Conservation (phyloP, 2,113 vertebrate genomes). For the Triplophysa dalaica region DNA sequence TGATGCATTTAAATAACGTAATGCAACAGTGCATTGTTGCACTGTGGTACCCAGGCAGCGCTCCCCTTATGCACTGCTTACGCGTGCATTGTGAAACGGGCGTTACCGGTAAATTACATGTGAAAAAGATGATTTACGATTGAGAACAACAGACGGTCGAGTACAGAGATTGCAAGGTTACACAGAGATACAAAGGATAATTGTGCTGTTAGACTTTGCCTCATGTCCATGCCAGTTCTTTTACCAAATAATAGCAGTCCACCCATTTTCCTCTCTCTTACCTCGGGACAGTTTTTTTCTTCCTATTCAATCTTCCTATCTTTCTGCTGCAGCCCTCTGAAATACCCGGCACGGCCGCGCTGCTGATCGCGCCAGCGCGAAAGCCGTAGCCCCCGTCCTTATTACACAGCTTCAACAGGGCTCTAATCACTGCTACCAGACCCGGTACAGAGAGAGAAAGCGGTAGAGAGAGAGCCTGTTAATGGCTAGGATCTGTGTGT, state of each 20-base stretch:
- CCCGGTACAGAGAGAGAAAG: slow-evolving; percentile 26
- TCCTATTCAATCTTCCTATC: slow-evolving; percentile 72
- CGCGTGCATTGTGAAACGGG: too few relatives aligned
- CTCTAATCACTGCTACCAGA: slow-evolving; percentile 48
- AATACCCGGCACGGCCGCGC: slow-evolving; percentile 63
- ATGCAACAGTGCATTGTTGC: too few relatives aligned
- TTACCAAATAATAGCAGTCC: slow-evolving; percentile 70
- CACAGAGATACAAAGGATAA: background rate
- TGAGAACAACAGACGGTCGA: background rate
- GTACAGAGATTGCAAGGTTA: background rate
- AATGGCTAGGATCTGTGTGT: slow-evolving; percentile 56
- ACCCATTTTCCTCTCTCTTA: slow-evolving; percentile 58
- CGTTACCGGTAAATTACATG: too few relatives aligned
- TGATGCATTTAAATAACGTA: too few relatives aligned
- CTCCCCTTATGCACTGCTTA: too few relatives aligned
- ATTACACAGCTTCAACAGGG: slow-evolving; percentile 42
- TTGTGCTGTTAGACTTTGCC: background rate
- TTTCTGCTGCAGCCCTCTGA: slow-evolving; percentile 72
- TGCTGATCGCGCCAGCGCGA: slow-evolving; percentile 64
- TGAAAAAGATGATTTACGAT: too few relatives aligned
- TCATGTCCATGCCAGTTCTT: slow-evolving; percentile 63
- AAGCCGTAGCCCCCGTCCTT: slow-evolving; percentile 56
- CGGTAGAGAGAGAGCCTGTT: slow-evolving; percentile 36
- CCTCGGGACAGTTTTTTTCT: slow-evolving; percentile 51
- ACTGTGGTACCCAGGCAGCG: too few relatives aligned